phyloP scores from a whole-genome alignment of 2,113 vertebrate species.

The Labrus mixtus region DNA sequence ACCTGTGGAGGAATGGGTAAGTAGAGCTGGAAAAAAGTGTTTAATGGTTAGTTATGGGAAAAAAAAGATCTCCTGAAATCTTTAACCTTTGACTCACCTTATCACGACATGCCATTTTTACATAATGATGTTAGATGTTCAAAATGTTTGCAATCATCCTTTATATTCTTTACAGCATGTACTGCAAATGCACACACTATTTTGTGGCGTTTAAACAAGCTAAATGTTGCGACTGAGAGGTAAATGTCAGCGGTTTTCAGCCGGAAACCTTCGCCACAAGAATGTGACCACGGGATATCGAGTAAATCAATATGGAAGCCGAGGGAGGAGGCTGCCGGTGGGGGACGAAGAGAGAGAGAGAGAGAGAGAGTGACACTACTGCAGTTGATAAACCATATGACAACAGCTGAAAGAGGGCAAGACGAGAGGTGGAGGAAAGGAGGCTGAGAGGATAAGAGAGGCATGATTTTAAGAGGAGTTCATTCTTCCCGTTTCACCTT shows the following conservation, averaged over 20 bases:
- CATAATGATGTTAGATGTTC: not conserved
- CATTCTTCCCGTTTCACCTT: conserved; percentile 34
- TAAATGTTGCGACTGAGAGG: conserved; percentile 57
- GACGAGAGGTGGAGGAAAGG: conserved; percentile 4
- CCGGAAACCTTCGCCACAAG: conserved; percentile 81
- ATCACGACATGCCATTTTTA: not conserved
- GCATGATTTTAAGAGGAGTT: not conserved
- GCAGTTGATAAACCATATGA: conserved; percentile 44
- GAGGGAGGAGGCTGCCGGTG: conserved; percentile 46
- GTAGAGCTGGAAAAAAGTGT: not conserved
- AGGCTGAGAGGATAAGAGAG: too few relatives aligned
- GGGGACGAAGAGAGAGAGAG: conserved; percentile 13
- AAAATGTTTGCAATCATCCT: conserved; percentile 20
- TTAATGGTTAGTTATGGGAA: not conserved
- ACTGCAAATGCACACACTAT: conserved; percentile 17
- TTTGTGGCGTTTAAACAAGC: conserved; percentile 68
- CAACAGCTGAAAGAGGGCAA: conserved; percentile 1
- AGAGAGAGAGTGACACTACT: conserved; percentile 7
- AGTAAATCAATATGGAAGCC: conserved; percentile 77
- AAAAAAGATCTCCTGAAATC: not conserved
- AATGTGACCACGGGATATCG: conserved; percentile 75
- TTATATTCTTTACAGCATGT: conserved; percentile 4
- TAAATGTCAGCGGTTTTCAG: conserved; percentile 78
- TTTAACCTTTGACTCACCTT: not conserved
- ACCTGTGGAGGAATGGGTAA: conserved; percentile 3